These are phyloP conservation scores for Cyaniris semiargus DNA, from an alignment of 2,888 invertebrate species.

Conservation along the genomic window DNA sequence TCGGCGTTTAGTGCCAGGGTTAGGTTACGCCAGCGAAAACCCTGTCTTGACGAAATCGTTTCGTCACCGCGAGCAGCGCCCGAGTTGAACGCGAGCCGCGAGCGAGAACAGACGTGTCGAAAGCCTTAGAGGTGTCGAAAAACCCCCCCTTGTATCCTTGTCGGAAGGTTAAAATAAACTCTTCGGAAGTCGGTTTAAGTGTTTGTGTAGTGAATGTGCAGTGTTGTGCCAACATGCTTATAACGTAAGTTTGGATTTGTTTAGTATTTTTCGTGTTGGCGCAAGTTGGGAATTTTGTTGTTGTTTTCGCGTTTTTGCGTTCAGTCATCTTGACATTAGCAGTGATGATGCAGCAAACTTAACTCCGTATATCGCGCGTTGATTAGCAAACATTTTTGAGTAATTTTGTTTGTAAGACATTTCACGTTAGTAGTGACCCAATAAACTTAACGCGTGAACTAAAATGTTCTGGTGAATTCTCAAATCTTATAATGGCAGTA, in stretches of 20 bases:
- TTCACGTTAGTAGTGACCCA: too few species aligned
- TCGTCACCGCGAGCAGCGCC: slow-evolving; percentile 60
- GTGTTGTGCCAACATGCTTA: slow-evolving; percentile 68
- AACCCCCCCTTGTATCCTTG: too few species aligned
- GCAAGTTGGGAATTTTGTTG: too few species aligned
- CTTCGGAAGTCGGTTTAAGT: slow-evolving; percentile 46
- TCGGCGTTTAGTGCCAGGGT: slow-evolving; percentile 35
- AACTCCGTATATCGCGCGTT: too few species aligned
- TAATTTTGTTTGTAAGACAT: too few species aligned
- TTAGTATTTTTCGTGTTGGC: slow-evolving; percentile 42
- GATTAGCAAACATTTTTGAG: too few species aligned
- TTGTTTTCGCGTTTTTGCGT: too few species aligned
- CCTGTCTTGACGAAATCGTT: slow-evolving; percentile 71
- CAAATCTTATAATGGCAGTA: neutral
- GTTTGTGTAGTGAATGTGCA: slow-evolving; percentile 62
- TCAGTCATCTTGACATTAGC: too few species aligned
- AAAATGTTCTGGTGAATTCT: too few species aligned
- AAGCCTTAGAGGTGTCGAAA: neutral
- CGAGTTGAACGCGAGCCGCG: slow-evolving; percentile 63
- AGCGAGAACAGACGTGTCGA: slow-evolving; percentile 52
- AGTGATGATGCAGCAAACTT: too few species aligned
- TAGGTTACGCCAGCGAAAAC: slow-evolving; percentile 48
- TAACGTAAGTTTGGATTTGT: slow-evolving; percentile 67
- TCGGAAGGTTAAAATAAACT: slow-evolving; percentile 50
- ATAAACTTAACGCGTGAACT: too few species aligned